Evolutionary conservation across 2,113 vertebrate genomes (phyloP), one percentile per base, ranked within the genome.

Genomic region (Ophthalmolycus amberensis): DNA sequence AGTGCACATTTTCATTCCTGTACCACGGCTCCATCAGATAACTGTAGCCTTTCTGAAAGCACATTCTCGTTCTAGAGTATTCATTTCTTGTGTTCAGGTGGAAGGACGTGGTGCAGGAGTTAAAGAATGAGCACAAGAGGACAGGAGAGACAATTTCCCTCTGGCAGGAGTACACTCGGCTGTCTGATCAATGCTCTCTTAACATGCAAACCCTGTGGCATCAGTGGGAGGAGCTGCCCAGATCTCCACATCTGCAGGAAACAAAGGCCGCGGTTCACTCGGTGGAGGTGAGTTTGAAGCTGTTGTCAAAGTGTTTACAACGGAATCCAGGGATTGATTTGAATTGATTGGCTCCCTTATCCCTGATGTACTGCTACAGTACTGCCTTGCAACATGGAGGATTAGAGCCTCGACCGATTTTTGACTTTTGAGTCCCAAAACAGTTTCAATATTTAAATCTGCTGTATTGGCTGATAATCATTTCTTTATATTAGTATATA

Each of bases 101-200:
- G 96, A 90, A 90, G 29, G 90, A 89, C 0, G 87, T 93, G 1
- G 89, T 93, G 67, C 94, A 95, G 87, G 94, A 96, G 20, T 52
- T 97, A 0, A 54, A 90, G 22, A 93, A 95, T 1, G 93, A 95
- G 54, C 68, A 95, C 32, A 76, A 60, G 32, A 90, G 92, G 75
- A 91, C 93, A 0, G 90, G 82, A 46, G 75, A 85, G 3, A 89
- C 85, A 5, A 79, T 95, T 18, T 91, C 89, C 48, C 90, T 96
- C 64, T 99, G 96, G 97, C 93, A 93, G 80, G 88, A 93, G 14
- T 96, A 94, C 14, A 20, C 56, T 60, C 34, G n/a, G 3, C 75
- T 86, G 27, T 94, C 89, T 7, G 16, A 76, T 0, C 91, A 90
- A 59, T 87, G 93, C 34, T 71, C 86, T 69, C 52, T 71, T 48